Percentiles rank a stretch among this genome's conserved stretches.
These are phyloP conservation scores for Melanotaenia maccullochi DNA, from an alignment of 2,797 vertebrate genomes.

Conservation along the genomic window DNA sequence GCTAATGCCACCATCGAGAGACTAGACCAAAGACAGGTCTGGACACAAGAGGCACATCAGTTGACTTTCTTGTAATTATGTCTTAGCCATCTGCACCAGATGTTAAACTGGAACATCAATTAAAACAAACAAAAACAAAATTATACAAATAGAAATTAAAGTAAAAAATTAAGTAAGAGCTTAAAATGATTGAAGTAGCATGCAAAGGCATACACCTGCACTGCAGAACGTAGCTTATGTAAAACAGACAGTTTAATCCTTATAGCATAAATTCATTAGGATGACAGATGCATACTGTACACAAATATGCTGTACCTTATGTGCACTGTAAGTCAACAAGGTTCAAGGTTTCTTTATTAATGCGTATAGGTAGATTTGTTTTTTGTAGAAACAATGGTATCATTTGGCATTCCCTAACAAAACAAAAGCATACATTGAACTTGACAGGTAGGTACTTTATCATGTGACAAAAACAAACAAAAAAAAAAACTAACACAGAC, in stretches of 20 bases:
- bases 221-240: not conserved
- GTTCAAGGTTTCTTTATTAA: too few species aligned
- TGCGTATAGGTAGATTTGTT: too few species aligned
- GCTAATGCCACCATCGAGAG: slow-evolving; percentile 83
- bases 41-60: slow-evolving; percentile 14
- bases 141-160: not conserved
- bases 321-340: slow-evolving; percentile 14
- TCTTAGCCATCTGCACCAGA: not conserved
- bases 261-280: not conserved
- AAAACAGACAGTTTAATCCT: not conserved
- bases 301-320: slow-evolving; percentile 16
- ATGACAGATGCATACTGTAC: not conserved
- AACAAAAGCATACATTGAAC: too few species aligned
- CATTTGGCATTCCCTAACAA: too few species aligned
- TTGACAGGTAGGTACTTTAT: too few species aligned
- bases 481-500: not conserved
- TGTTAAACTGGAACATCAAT: not conserved
- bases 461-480: too few species aligned
- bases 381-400: too few species aligned
- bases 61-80: not conserved
- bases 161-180: not conserved
- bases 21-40: slow-evolving; percentile 84
- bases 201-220: not conserved
- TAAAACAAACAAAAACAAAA: not conserved
- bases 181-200: not conserved